Evolutionary conservation across 1,140 invertebrate genomes (phyloP), one percentile per base, ranked within the genome.

Genomic region (Contarinia nasturtii): DNA sequence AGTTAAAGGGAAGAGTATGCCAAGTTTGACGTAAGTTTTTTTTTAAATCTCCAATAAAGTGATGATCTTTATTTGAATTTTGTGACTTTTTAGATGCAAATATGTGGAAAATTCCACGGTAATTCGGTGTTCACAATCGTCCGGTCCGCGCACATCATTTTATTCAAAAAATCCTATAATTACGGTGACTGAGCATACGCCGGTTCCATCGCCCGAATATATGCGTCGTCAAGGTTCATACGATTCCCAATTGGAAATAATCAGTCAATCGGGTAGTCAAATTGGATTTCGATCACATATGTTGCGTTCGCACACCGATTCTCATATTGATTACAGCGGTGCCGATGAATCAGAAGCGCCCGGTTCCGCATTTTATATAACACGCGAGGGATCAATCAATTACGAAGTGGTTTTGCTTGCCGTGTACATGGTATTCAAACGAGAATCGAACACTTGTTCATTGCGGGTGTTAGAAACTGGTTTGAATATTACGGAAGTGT

Each of bases 1-100:
- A 27, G 80, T 89, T 41, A 89, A 91, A 72, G 89, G 88, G 43
- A 92, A 91, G 68, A 91, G 86, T 69, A 91, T 93, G 86, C 89
- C 89, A 7, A 91, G 87, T 64, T 67, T 93, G 43, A 92, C 86
- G 87, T 90, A 72, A 65, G 65, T 44, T 19, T 14, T 27, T 10
- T 27, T 27, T 10, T 27, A 5, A 10, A 27, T 27, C 10, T 27
- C 27, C 27, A 27, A 27, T 27, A 3, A 27, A 27, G n/a, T n/a
- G n/a, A n/a, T n/a, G n/a, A n/a, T n/a, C n/a, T n/a, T n/a, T n/a
- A n/a, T n/a, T n/a, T n/a, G n/a, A n/a, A n/a, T n/a, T n/a, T 27
- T 27, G 3, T 10, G 4, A 27, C 10, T 10, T 5, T 27, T 27
- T 27, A 27, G 17, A 61, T 64, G 60, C 57, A 61, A 60, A 53